phyloP scores from a whole-genome alignment of 2,797 vertebrate genomes.

The Odontamblyopus rebecca region DNA sequence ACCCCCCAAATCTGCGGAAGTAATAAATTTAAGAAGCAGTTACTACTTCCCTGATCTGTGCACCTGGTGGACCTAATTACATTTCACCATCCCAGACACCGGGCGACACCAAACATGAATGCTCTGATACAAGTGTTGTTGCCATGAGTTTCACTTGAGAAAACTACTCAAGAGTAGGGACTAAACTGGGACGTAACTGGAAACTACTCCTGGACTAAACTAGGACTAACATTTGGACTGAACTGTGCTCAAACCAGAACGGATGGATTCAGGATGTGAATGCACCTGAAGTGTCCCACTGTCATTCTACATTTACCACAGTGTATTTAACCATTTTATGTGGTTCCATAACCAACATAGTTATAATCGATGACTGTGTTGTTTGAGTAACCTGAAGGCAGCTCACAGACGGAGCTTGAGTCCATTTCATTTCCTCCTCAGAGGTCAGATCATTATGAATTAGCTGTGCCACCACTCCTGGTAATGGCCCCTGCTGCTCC shows the following conservation, averaged over 20 bases:
- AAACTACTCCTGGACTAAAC: background rate
- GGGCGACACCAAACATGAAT: constrained; percentile 68
- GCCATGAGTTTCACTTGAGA: background rate
- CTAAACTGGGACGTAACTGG: background rate
- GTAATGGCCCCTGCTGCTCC: constrained; percentile 86
- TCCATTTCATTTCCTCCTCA: constrained; percentile 76
- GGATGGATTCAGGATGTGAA: too few species aligned
- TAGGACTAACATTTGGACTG: background rate
- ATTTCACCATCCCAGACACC: constrained; percentile 70
- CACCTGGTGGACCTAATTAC: constrained; percentile 98
- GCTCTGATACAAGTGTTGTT: background rate
- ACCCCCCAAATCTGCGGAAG: constrained; percentile 88
- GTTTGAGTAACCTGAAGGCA: constrained; percentile 52
- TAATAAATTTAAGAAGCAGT: constrained; percentile 94
- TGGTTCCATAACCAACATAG: constrained; percentile 19
- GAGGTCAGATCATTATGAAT: constrained; percentile 90
- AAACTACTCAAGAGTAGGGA: background rate
- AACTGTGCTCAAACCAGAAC: background rate
- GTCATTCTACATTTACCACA: background rate
- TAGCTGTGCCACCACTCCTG: constrained; percentile 88
- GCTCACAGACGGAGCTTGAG: constrained; percentile 60
- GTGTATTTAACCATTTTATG: background rate
- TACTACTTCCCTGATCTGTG: constrained; percentile 83
- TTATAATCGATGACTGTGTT: constrained; percentile 35
- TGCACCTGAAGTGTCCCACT: background rate